Percentiles rank a stretch among this genome's conserved stretches.
These are phyloP conservation scores for Trypoxylon attenuatum DNA, from an alignment of 2,888 invertebrate species.

Conservation along the genomic window DNA sequence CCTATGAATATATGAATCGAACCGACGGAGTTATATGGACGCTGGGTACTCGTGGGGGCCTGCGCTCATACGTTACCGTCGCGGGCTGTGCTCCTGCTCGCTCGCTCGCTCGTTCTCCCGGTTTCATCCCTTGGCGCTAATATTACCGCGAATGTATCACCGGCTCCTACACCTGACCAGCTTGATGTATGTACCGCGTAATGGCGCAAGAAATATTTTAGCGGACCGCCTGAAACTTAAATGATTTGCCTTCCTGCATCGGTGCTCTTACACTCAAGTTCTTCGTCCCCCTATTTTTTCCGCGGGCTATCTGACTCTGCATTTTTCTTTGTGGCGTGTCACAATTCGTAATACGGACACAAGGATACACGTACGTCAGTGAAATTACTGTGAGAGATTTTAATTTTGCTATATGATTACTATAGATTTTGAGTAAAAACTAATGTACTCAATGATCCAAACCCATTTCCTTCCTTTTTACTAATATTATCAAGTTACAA, in stretches of 20 bases:
- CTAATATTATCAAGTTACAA: too few species aligned
- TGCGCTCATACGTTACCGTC: conserved; percentile 61
- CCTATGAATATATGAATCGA: conserved; percentile 72
- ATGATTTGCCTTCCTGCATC: conserved; percentile 1
- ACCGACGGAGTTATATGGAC: conserved; percentile 54
- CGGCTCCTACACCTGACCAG: not conserved
- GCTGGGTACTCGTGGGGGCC: conserved; percentile 42
- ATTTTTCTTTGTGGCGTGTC: too few species aligned
- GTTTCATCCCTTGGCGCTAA: conserved; percentile 52
- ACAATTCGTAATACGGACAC: too few species aligned
- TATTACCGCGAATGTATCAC: conserved; percentile 48
- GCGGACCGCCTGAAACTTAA: not conserved
- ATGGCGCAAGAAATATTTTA: conserved; percentile 10
- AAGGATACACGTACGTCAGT: too few species aligned
- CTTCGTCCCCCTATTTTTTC: conserved; percentile 8
- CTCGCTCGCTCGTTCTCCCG: too few species aligned
- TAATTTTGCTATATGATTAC: too few species aligned
- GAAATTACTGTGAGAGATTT: too few species aligned
- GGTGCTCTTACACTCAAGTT: not conserved
- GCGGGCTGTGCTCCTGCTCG: too few species aligned
- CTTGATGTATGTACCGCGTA: not conserved
- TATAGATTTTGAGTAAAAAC: too few species aligned
- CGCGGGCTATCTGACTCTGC: too few species aligned
- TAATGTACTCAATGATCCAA: too few species aligned
- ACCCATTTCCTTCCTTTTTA: too few species aligned